Percentiles rank a stretch among this genome's conserved stretches.
phyloP scores from a whole-genome alignment of 2,888 invertebrate species.

The Chironomus riparius region DNA sequence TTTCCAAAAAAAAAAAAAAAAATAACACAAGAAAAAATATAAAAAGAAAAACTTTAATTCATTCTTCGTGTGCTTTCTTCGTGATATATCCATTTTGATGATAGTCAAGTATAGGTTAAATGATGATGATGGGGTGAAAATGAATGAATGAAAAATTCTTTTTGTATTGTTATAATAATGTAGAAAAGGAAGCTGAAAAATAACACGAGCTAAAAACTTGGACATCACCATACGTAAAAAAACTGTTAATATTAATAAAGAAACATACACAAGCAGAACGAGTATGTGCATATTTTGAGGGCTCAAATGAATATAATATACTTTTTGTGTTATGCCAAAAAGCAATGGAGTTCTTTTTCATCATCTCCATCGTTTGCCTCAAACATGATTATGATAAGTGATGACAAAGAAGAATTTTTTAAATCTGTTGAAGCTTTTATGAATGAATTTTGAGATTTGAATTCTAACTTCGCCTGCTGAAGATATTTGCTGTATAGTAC shows the following conservation, averaged over 20 bases:
- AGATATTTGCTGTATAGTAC: no score
- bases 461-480: no score
- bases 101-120: neutral
- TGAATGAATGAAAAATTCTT: neutral
- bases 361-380: no score
- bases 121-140: neutral
- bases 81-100: neutral
- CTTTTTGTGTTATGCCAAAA: no score
- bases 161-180: neutral
- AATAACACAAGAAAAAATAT: neutral
- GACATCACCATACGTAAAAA: neutral
- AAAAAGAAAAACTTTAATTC: neutral
- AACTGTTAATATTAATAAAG: neutral
- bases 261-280: no score
- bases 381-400: no score
- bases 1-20: neutral
- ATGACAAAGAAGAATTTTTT: no score
- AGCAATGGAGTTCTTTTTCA: no score
- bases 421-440: no score
- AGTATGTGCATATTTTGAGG: no score
- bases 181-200: neutral
- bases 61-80: neutral
- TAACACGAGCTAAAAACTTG: neutral
- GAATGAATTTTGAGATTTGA: no score
- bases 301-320: no score